Percentiles rank a stretch among this genome's conserved stretches.
Evolutionary conservation across 1,140 invertebrate species (phyloP).

Genomic region (Drosophila willistoni): DNA sequence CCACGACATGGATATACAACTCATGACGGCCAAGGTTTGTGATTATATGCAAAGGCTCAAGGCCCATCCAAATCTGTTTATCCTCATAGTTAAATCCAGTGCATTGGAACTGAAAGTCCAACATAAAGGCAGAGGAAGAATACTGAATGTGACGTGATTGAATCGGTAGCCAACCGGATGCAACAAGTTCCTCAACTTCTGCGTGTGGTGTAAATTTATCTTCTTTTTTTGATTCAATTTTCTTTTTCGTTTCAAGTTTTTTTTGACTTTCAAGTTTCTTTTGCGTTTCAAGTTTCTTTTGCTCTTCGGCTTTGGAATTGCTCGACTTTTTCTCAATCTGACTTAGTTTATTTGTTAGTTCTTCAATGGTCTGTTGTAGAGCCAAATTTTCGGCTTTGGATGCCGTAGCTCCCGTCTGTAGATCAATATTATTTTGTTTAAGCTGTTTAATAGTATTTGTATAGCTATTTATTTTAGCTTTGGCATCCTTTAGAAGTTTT

Average conservation of each 20-base stretch:
- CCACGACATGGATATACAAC: constrained; percentile 19
- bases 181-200: not conserved
- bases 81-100: not conserved
- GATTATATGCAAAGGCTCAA: constrained; percentile 8
- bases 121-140: not conserved
- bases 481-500: constrained; percentile 6
- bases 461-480: constrained; percentile 1
- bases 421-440: constrained; percentile 4
- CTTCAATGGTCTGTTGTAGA: not conserved
- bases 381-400: not conserved
- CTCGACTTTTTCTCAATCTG: not conserved
- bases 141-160: not conserved
- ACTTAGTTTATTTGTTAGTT: not conserved
- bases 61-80: constrained; percentile 11
- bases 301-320: too few relatives aligned
- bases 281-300: not conserved
- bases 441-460: constrained; percentile 10
- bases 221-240: not conserved
- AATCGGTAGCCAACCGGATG: not conserved
- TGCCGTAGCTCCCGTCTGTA: constrained; percentile 1
- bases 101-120: not conserved
- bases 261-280: too few relatives aligned
- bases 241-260: not conserved
- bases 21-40: constrained; percentile 14
- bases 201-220: not conserved